phyloP scores from a whole-genome alignment of 2,888 invertebrate species.

The Tipula unca region DNA sequence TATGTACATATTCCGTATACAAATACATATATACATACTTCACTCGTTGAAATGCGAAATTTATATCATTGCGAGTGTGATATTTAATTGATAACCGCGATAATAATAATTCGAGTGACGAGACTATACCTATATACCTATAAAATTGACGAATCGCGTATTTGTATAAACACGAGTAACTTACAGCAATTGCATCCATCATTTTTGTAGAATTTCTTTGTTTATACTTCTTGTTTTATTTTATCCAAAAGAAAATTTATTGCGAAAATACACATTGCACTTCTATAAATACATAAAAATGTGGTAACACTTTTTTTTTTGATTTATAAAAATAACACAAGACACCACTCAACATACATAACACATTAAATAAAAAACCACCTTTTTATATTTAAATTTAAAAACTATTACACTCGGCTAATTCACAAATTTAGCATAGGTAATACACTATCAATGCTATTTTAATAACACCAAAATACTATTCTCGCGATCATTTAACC shows the following conservation, averaged over 20 bases:
- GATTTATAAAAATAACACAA: not conserved
- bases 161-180: slow-evolving; percentile 24
- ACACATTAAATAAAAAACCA: not conserved
- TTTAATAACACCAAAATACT: not conserved
- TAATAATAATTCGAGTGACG: not conserved
- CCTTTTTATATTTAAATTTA: not conserved
- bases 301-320: not conserved
- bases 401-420: not conserved
- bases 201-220: not conserved
- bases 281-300: not conserved
- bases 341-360: not conserved
- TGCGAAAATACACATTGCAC: not conserved
- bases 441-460: not conserved
- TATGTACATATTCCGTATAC: too few relatives aligned
- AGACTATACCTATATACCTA: not conserved
- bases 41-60: not conserved
- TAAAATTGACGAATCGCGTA: not conserved
- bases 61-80: not conserved
- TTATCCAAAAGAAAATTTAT: not conserved
- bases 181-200: slow-evolving; percentile 43
- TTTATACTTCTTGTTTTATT: not conserved
- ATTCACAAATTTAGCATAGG: not conserved
- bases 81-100: not conserved
- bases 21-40: not conserved
- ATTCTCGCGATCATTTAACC: not conserved